phyloP scores from a whole-genome alignment of 2,888 invertebrate species.

The Protophormia terraenovae region DNA sequence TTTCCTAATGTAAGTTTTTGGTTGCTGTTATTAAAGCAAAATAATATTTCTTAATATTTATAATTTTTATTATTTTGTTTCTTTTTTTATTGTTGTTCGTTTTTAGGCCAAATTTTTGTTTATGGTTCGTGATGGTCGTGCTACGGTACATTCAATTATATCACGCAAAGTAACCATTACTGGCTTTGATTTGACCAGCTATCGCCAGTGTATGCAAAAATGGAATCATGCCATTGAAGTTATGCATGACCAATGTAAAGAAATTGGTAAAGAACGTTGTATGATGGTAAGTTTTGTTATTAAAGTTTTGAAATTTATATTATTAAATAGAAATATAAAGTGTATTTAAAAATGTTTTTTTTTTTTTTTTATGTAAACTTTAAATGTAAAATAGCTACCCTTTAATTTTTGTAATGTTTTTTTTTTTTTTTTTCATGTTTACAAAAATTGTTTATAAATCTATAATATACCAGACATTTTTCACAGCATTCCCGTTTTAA shows the following conservation, averaged over 20 bases:
- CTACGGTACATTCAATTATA: conserved; percentile 99
- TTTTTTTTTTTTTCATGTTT: no score
- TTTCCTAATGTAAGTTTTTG: conserved; percentile 89
- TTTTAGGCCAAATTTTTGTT: conserved; percentile 94
- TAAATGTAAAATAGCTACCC: no score
- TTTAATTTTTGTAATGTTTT: no score
- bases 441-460: no score
- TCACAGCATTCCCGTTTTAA: no score
- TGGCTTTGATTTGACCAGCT: conserved; percentile 96
- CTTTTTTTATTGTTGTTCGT: conserved; percentile 35
- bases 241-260: conserved; percentile 96
- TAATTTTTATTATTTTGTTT: background rate
- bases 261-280: conserved; percentile 89
- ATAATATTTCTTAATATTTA: background rate
- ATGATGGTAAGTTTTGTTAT: conserved; percentile 84
- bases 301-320: no score
- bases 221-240: conserved; percentile 98
- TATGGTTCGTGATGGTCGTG: conserved; percentile 99
- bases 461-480: no score
- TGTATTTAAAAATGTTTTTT: no score
- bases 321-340: no score
- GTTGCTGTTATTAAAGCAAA: background rate
- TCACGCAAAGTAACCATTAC: conserved; percentile 90
- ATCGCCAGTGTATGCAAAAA: conserved; percentile 96
- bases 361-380: no score